Base-by-base conservation (phyloP, 2,113 vertebrate genomes). In the Chiloscyllium plagiosum region DNA sequence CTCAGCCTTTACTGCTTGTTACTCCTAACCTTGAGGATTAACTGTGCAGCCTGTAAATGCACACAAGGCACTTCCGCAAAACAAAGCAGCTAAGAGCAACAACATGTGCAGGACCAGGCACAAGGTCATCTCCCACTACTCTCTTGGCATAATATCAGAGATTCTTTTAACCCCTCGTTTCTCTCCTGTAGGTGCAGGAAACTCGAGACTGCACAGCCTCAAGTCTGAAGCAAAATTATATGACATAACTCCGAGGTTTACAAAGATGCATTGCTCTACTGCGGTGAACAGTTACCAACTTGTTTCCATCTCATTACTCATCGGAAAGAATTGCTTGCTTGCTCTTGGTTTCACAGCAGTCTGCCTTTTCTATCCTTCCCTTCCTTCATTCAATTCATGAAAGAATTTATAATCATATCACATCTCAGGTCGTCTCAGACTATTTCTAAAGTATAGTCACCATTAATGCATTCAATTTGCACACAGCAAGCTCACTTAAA, bases 71-170 rank as follows among this genome's bases (percentile, higher is more conserved):
- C 80, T 83, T 83, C 80, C 80, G 80, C 37, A 37, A 37, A 42
- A 83, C 52, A 65, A 90, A 52, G 1, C 52, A 12, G 87, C 52
- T 65, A 66, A 68, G 33, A 93, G 61, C 17, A 37, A 22, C 89
- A 66, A 65, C 80, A 83, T 83, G 80, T 83, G 80, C 80, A 22
- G 37, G 37, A 83, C 37, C 80, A 83, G 80, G 80, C 61, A 66
- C 89, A 93, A 66, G 61, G 89, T 42, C 89, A 8, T n/a, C 89
- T 93, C 89, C 89, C 89, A 93, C 89, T 37, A 65, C 33, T 66
- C 56, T 15, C 89, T 42, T 66, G 89, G 89, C 61, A 7, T 37
- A n/a, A 19, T 19, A 93, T 37, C n/a, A 65, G 61, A 93, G 61
- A 93, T 93, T 47, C 56, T 8, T 93, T 93, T 66, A 68, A 2